Percentiles rank a stretch among this genome's conserved stretches.
These are phyloP conservation scores for Cassiopea xamachana DNA, from an alignment of 30 jellyfish, hydroid and myxozoan genomes.

Conservation along the genomic window DNA sequence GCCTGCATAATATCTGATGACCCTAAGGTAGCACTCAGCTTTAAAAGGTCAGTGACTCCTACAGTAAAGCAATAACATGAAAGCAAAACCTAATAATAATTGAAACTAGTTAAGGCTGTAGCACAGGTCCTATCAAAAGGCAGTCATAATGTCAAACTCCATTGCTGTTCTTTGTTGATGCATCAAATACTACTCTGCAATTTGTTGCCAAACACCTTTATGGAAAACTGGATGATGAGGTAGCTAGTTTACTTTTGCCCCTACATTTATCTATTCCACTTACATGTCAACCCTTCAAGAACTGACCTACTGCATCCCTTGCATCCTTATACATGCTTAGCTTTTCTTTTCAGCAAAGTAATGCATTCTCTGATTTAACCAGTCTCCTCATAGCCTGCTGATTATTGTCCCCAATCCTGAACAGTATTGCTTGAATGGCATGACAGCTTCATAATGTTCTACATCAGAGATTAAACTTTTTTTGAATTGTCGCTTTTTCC, in stretches of 20 bases:
- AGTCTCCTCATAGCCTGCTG: neutral
- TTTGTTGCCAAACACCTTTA: conserved; percentile 11
- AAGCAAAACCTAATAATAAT: conserved; percentile 26
- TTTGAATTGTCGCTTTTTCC: neutral
- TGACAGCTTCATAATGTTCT: conserved; percentile 45
- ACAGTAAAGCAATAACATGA: conserved; percentile 23
- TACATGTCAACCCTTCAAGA: neutral
- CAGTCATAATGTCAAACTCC: neutral
- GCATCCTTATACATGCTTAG: neutral
- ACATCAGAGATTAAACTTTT: conserved; percentile 18
- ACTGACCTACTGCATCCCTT: neutral
- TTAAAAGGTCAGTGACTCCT: no score
- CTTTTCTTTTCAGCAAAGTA: neutral
- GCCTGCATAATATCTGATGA: no score
- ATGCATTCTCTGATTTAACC: neutral
- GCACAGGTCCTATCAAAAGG: conserved; percentile 24
- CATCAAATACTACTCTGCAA: conserved; percentile 32
- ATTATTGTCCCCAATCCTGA: conserved; percentile 17
- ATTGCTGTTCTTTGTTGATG: neutral
- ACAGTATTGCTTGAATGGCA: conserved; percentile 30
- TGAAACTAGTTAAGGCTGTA: conserved; percentile 29
- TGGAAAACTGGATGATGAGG: conserved; percentile 27
- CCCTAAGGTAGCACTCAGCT: no score
- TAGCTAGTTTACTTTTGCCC: conserved; percentile 4
- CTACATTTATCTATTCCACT: neutral